Conservation (phyloP, 2,797 vertebrate species). For the Artibeus lituratus region DNA sequence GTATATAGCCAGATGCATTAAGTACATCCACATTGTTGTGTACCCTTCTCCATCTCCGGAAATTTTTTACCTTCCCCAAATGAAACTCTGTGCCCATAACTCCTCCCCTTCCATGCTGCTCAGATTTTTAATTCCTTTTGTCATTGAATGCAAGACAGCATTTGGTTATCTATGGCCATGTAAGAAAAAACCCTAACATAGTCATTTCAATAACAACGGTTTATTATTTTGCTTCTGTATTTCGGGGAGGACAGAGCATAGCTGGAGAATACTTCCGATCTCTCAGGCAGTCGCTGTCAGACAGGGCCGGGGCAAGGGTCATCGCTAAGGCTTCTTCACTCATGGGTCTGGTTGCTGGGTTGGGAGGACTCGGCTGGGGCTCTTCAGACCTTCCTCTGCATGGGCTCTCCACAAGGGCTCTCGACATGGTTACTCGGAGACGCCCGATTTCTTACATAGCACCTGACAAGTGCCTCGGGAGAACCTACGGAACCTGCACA, state of each 20-base stretch:
- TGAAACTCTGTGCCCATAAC: neutral
- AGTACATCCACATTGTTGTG: neutral
- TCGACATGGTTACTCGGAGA: neutral
- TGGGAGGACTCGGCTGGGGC: neutral
- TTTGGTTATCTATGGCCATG: neutral
- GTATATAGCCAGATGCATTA: neutral
- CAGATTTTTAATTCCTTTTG: neutral
- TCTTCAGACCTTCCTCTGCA: neutral
- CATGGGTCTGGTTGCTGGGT: neutral
- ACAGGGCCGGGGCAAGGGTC: neutral
- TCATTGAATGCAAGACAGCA: neutral
- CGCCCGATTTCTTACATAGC: neutral
- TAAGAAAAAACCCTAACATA: neutral
- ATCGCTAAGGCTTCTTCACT: neutral
- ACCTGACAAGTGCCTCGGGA: neutral
- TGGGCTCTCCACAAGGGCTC: neutral
- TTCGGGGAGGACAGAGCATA: neutral
- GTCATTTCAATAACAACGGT: neutral
- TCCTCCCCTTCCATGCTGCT: neutral
- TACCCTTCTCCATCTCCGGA: neutral
- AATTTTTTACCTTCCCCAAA: neutral
- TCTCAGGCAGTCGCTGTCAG: neutral
- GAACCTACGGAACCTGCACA: neutral
- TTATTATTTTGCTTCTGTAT: neutral
- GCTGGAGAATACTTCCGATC: neutral